Base-by-base conservation (phyloP, 2,113 vertebrate genomes). In the Acrocephalus kingi region DNA sequence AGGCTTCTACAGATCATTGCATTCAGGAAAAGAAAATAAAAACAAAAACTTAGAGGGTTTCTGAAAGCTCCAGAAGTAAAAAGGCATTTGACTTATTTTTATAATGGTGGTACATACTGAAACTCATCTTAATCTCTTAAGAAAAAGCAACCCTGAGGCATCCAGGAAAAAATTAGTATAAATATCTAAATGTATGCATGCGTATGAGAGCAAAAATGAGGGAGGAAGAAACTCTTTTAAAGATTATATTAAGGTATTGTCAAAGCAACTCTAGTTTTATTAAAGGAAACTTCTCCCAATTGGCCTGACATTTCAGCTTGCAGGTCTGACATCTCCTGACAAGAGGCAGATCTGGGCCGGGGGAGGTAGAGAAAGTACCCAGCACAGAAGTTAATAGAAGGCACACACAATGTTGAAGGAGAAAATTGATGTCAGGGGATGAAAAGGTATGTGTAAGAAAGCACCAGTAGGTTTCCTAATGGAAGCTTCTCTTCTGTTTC, bases 241-340 rank as follows among this genome's bases (percentile, higher is more conserved):
- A 75, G 28, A 33, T 46, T 62, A 16, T 54, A 28, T 46, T 54
- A 54, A 54, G 13, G 10, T 22, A 74, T 31, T n/a, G 27, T 69
- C 81, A 87, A 87, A 89, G 55, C 55, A 74, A 55, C 35, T 69
- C 84, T 24, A 46, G 18, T 74, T 93, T 87, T 82, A 87, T 95
- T 93, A 79, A 72, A 64, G 79, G 45, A 54, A 73, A 85, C 73
- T 83, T 81, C 67, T 95, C 68, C 43, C 24, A 45, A n/a, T 24
- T 30, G 25, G n/a, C 23, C 62, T 93, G 89, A 73, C 66, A 87
- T 79, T 96, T 96, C 64, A 84, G 33, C 41, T 87, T 93, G 62
- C n/a, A 84, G n/a, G n/a, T 76, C 62, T 95, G 90, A 87, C 62
- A 59, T 69, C 62, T 89, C 71, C 69, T 76, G 49, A 80, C 62